Evolutionary conservation across 2,113 vertebrate genomes (phyloP).

Genomic region (Triplophysa dalaica): DNA sequence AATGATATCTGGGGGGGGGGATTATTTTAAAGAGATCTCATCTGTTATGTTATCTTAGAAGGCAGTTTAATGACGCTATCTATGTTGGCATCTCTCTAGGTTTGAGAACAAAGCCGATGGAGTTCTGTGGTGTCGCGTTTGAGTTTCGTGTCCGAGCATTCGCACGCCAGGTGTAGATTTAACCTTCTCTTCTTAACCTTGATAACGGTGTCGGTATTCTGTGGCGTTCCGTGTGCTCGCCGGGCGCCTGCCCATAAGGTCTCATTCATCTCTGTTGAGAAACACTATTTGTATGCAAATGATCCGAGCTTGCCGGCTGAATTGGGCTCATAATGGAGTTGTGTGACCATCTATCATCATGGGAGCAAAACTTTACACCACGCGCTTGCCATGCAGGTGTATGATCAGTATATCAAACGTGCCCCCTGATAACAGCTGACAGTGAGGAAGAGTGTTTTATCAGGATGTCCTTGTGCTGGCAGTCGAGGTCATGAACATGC

Average conservation of each 20-base stretch:
- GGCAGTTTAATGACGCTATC: too few relatives aligned
- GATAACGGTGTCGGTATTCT: background rate
- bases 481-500: background rate
- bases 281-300: conserved; percentile 39
- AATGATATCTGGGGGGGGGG: too few relatives aligned
- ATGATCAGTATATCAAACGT: conserved; percentile 3
- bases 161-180: background rate
- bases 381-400: background rate
- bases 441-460: conserved; percentile 4
- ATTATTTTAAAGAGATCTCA: too few relatives aligned
- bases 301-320: background rate
- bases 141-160: background rate
- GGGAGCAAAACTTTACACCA: background rate
- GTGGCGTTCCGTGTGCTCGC: background rate
- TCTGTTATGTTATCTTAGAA: too few relatives aligned
- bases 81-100: too few relatives aligned
- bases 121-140: too few relatives aligned
- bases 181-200: conserved; percentile 1
- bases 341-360: conserved; percentile 7
- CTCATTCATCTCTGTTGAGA: conserved; percentile 32
- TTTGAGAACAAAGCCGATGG: too few relatives aligned
- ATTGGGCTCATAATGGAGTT: conserved; percentile 13
- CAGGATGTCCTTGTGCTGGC: background rate
- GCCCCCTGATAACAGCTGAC: background rate
- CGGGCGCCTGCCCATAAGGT: background rate